These are phyloP conservation scores for Zoanthus sansibaricus DNA, from an alignment of 92 coral and sea anemone genomes.

Conservation along the genomic window DNA sequence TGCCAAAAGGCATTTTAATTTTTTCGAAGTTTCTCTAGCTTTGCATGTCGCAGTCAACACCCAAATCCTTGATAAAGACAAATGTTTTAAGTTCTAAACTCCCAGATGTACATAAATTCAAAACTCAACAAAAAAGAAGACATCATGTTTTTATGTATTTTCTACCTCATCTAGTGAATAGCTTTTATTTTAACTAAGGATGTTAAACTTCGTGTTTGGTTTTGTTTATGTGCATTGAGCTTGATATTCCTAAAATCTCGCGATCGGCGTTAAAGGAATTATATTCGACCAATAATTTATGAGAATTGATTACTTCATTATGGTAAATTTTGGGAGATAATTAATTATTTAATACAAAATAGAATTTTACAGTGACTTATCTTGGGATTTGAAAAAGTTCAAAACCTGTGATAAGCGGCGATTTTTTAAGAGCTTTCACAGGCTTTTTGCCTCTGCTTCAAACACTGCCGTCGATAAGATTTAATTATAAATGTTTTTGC, in stretches of 20 bases:
- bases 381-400: background rate
- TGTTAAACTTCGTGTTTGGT: background rate
- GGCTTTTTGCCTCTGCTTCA: background rate
- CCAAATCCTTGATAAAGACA: background rate
- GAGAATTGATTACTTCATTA: background rate
- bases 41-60: background rate
- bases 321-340: background rate
- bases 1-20: background rate
- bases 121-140: background rate
- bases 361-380: background rate
- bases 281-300: background rate
- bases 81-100: background rate
- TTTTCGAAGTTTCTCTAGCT: background rate
- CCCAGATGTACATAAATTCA: background rate
- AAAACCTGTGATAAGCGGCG: background rate
- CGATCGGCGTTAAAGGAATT: background rate
- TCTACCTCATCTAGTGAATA: background rate
- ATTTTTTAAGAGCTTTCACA: background rate
- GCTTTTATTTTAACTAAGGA: background rate
- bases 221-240: background rate
- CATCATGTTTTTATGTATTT: background rate
- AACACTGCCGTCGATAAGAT: background rate
- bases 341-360: slow-evolving; percentile 28
- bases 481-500: background rate
- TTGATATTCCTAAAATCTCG: background rate